phyloP scores from a whole-genome alignment of 2,797 vertebrate species.

The Eptatretus atami region DNA sequence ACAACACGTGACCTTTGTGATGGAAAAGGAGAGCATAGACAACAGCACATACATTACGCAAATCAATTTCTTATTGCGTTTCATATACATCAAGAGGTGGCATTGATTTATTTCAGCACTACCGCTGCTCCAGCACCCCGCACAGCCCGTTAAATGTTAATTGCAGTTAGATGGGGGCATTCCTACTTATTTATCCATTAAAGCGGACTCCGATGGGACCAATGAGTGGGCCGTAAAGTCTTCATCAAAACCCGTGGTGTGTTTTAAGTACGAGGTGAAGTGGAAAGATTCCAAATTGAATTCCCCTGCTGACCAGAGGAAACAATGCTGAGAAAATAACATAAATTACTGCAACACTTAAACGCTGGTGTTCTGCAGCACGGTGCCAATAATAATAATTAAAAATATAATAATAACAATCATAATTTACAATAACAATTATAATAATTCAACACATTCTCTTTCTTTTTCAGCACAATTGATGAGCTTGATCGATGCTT shows the following conservation, averaged over 20 bases:
- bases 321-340: not conserved
- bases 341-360: not conserved
- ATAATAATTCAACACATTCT: too few species aligned
- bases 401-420: too few species aligned
- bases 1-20: conserved; percentile 5
- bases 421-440: too few species aligned
- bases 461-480: too few species aligned
- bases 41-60: conserved; percentile 8
- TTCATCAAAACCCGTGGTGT: conserved; percentile 2
- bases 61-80: conserved; percentile 8
- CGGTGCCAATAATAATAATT: too few species aligned
- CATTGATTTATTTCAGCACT: conserved; percentile 8
- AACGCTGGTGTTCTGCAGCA: too few species aligned
- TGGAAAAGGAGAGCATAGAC: conserved; percentile 3
- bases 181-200: conserved; percentile 6
- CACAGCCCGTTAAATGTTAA: conserved; percentile 7
- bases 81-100: conserved; percentile 6
- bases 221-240: conserved; percentile 5
- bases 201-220: conserved; percentile 3
- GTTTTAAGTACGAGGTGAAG: not conserved
- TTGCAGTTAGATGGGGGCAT: conserved; percentile 6
- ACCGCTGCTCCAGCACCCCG: conserved; percentile 6
- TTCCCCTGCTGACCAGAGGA: conserved; percentile 2
- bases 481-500: too few species aligned
- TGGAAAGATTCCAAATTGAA: conserved; percentile 1